A percentile compares a stretch with the other conserved stretches of the same genome.
phyloP scores from a whole-genome alignment of 2,888 invertebrate species.

The Aquatica leii region DNA sequence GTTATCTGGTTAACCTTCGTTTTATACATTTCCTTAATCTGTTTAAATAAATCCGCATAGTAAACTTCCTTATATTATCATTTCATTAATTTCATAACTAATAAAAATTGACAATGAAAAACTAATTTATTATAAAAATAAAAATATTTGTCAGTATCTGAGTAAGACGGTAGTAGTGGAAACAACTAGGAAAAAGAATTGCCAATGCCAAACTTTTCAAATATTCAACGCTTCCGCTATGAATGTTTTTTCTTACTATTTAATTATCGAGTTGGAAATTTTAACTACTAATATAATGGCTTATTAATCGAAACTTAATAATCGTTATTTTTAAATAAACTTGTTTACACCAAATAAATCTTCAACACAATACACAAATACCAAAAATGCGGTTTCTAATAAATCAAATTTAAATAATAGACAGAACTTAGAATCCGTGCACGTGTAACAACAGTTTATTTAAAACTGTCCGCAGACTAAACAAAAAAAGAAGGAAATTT shows the following conservation, averaged over 20 bases:
- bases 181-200: conserved; percentile 54
- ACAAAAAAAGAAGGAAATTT: no score
- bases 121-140: no score
- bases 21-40: conserved; percentile 23
- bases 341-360: no score
- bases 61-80: not conserved
- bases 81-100: no score
- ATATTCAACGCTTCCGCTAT: conserved; percentile 31
- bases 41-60: conserved; percentile 17
- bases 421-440: no score
- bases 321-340: not conserved
- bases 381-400: no score
- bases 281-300: not conserved
- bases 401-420: no score
- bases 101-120: no score
- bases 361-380: no score
- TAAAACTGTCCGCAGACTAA: no score
- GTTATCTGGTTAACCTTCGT: conserved; percentile 20
- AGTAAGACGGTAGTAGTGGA: conserved; percentile 20
- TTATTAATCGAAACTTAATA: no score
- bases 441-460: no score
- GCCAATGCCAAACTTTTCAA: conserved; percentile 53
- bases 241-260: conserved; percentile 32
- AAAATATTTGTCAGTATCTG: conserved; percentile 9
- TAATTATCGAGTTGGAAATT: not conserved